Percentiles rank a stretch among this genome's conserved stretches.
Evolutionary conservation across 2,797 vertebrate species (phyloP).

Genomic region (Glyptemys insculpta): DNA sequence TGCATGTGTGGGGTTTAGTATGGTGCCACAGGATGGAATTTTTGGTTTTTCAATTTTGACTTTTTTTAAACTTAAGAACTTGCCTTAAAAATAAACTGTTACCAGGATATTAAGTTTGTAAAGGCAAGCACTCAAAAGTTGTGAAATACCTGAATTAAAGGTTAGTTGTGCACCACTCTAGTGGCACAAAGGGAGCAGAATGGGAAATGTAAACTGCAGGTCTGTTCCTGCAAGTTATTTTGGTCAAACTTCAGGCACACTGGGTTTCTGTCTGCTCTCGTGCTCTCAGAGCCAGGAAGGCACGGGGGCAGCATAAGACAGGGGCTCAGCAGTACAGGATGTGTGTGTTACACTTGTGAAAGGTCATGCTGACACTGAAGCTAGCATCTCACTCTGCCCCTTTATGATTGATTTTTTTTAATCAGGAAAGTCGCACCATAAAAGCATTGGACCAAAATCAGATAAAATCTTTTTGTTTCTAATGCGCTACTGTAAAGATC

Average conservation of each 20-base stretch:
- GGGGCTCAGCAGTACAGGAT: not conserved
- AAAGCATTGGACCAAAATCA: slow-evolving; percentile 24
- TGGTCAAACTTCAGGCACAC: slow-evolving; percentile 19
- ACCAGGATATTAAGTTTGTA: not conserved
- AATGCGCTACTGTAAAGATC: slow-evolving; percentile 58
- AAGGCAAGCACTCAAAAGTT: not conserved
- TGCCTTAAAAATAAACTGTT: not conserved
- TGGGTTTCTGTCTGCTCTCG: not conserved
- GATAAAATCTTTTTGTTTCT: slow-evolving; percentile 34
- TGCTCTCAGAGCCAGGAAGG: not conserved
- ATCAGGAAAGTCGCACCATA: slow-evolving; percentile 19
- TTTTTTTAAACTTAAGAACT: not conserved
- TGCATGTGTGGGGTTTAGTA: not conserved
- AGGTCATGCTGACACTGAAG: slow-evolving; percentile 5
- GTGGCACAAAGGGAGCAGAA: not conserved
- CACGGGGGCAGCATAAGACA: not conserved
- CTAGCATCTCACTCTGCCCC: slow-evolving; percentile 10
- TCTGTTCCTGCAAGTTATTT: slow-evolving; percentile 39
- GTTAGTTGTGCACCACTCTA: not conserved
- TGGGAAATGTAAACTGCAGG: not conserved
- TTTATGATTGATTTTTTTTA: slow-evolving; percentile 8
- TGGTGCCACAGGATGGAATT: not conserved
- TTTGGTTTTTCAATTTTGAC: not conserved
- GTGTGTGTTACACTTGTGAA: slow-evolving; percentile 21
- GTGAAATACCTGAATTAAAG: not conserved